A percentile compares a stretch with the other conserved stretches of the same genome.
phyloP scores from a whole-genome alignment of 2,888 invertebrate species.

The Lymantria monacha region DNA sequence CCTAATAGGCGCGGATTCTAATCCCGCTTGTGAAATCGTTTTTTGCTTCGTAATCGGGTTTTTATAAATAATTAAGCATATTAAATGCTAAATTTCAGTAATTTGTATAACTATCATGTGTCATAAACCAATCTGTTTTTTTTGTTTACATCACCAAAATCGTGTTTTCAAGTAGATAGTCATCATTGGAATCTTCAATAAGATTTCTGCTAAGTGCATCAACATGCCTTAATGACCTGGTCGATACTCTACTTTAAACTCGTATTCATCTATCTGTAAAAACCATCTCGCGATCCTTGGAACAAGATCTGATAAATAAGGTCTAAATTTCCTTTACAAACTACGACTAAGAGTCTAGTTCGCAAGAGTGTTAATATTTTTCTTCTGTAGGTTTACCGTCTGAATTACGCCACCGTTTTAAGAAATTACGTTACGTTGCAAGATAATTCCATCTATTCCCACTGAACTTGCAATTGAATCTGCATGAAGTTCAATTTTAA shows the following conservation, averaged over 20 bases:
- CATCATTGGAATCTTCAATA: background rate
- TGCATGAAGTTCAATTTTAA: background rate
- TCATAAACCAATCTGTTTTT: constrained; percentile 14
- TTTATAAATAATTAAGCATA: no score
- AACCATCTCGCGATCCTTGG: constrained; percentile 1
- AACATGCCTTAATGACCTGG: constrained; percentile 7
- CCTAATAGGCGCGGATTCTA: no score
- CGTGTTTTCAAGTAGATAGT: no score
- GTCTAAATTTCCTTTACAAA: constrained; percentile 15
- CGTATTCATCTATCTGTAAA: constrained; percentile 1
- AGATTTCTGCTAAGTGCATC: constrained; percentile 9
- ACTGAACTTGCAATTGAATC: background rate
- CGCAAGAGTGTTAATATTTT: constrained; percentile 21
- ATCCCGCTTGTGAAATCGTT: no score
- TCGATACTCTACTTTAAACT: constrained; percentile 6
- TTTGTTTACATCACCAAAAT: background rate
- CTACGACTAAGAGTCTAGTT: constrained; percentile 27
- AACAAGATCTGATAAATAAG: constrained; percentile 16
- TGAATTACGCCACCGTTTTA: constrained; percentile 21
- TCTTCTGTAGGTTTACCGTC: constrained; percentile 24
- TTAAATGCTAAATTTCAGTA: no score
- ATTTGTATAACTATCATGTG: no score
- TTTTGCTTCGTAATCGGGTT: no score
- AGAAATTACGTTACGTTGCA: background rate
- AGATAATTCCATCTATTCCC: background rate